Evolutionary conservation across 2,113 vertebrate species (phyloP).

Genomic region (Heloderma charlesbogerti): DNA sequence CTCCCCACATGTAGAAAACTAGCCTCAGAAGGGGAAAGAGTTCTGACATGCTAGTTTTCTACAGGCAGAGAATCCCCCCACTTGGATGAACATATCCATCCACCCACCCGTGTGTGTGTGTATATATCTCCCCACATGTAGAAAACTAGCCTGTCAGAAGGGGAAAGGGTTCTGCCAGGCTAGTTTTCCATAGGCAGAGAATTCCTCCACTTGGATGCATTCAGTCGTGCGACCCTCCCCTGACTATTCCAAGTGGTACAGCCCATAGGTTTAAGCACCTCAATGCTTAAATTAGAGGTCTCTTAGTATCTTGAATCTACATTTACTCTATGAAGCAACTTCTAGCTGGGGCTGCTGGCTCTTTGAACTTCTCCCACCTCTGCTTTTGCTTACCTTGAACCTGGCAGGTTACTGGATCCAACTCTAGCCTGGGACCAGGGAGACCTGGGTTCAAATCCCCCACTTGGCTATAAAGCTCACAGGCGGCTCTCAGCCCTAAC

Average conservation of each 20-base stretch:
- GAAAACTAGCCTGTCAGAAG: too few relatives aligned
- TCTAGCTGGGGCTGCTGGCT: not conserved
- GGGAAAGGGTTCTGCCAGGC: too few relatives aligned
- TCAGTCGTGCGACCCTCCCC: not conserved
- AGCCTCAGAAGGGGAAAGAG: too few relatives aligned
- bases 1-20: not conserved
- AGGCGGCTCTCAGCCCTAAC: not conserved
- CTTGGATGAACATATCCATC: too few relatives aligned
- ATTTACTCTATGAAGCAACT: not conserved
- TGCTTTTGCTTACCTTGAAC: not conserved
- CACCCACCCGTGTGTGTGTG: too few relatives aligned
- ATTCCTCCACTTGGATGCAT: too few relatives aligned
- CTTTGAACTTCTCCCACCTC: too few relatives aligned
- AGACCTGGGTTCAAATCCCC: not conserved
- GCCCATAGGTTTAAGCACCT: not conserved
- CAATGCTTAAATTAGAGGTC: not conserved
- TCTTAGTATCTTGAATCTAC: not conserved
- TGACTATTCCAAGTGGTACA: rapidly evolving
- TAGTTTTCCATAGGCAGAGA: too few relatives aligned
- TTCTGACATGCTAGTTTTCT: not conserved
- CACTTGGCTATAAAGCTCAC: not conserved
- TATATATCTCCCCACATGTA: too few relatives aligned
- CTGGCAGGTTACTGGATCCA: not conserved
- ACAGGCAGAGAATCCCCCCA: not conserved
- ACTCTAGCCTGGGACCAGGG: not conserved